A percentile compares a stretch with the other conserved stretches of the same genome.
Conservation (phyloP, 2,113 vertebrate genomes). For the Onychorhynchus coronatus region DNA sequence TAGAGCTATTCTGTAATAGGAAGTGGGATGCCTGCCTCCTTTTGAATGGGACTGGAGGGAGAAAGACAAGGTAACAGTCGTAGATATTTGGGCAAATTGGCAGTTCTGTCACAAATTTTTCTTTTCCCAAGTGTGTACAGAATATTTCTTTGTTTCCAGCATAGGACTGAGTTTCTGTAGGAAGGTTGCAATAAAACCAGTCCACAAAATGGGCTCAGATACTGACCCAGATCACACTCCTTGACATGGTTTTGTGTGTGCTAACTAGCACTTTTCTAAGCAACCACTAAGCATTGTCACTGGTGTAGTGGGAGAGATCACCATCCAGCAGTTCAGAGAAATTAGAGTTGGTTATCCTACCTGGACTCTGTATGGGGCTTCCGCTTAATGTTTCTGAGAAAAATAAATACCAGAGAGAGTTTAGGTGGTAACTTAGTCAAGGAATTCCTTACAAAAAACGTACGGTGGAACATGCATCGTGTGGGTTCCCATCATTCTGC, state of each 20-base stretch:
- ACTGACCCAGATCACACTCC: not conserved
- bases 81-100: not conserved
- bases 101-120: not conserved
- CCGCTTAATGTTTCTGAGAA: not conserved
- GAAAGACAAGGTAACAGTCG: not conserved
- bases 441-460: not conserved
- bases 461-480: accelerated
- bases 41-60: not conserved
- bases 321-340: not conserved
- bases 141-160: not conserved
- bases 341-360: not conserved
- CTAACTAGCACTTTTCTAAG: not conserved
- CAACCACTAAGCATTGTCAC: not conserved
- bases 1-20: not conserved
- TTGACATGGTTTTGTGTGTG: not conserved
- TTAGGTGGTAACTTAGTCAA: not conserved
- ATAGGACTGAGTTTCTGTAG: not conserved
- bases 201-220: not conserved
- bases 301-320: not conserved
- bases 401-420: not conserved
- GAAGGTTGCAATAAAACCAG: accelerated
- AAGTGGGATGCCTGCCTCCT: not conserved
- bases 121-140: not conserved
- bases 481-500: not conserved
- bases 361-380: not conserved